These are phyloP conservation scores for Chionoecetes opilio DNA, from an alignment of 1,140 invertebrate species.

Conservation along the genomic window DNA sequence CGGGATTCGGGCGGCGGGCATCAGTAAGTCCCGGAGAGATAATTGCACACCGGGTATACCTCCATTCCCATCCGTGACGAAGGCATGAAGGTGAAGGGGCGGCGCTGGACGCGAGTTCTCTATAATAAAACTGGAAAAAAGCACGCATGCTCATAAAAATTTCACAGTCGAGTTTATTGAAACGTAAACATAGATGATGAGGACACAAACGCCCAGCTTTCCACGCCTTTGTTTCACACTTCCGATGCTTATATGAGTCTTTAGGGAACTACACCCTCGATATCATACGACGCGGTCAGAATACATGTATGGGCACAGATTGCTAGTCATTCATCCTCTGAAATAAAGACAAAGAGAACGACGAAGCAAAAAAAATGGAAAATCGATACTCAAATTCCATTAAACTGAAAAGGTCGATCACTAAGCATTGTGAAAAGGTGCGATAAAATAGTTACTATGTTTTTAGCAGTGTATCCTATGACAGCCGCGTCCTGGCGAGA, in stretches of 20 bases:
- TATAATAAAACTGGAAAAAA: too few species aligned
- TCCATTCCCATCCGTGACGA: not conserved
- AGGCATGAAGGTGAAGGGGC: not conserved
- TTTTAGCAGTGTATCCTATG: slow-evolving; percentile 13
- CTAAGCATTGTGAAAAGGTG: not conserved
- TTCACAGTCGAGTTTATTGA: not conserved
- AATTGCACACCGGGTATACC: not conserved
- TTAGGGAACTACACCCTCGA: not conserved
- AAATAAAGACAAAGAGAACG: not conserved
- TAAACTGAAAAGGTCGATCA: not conserved
- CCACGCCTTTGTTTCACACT: slow-evolving; percentile 8
- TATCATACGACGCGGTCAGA: not conserved
- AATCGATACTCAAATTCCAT: not conserved
- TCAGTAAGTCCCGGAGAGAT: not conserved
- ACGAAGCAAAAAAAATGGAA: not conserved
- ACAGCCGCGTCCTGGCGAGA: not conserved
- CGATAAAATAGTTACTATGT: not conserved
- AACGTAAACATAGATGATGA: not conserved
- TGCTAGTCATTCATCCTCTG: not conserved
- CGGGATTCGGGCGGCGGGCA: not conserved
- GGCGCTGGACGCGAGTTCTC: not conserved
- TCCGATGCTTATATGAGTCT: not conserved
- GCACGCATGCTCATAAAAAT: not conserved
- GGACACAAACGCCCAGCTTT: not conserved
- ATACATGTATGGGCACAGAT: not conserved